Evolutionary conservation across 2,113 vertebrate genomes (phyloP).

Genomic region (Malaclemys terrapin): DNA sequence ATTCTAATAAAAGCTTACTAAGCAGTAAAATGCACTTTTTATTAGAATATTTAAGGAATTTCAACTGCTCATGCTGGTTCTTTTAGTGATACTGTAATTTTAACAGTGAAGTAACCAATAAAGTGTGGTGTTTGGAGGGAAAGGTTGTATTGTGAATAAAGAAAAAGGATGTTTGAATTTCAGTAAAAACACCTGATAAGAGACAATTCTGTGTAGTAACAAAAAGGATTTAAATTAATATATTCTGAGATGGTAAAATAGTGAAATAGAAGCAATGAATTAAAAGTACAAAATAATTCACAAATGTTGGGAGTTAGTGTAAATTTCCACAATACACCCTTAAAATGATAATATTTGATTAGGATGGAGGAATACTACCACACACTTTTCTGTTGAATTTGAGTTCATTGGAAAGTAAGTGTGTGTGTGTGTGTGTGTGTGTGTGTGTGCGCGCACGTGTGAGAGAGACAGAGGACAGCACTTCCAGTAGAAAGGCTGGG

Average conservation of each 20-base stretch:
- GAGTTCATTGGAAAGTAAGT: not conserved
- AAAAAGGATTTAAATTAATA: not conserved
- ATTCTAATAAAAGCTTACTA: not conserved
- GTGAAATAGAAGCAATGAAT: not conserved
- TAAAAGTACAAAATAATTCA: not conserved
- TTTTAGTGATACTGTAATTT: not conserved
- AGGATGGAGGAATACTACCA: not conserved
- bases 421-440: fast-evolving
- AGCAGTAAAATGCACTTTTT: not conserved
- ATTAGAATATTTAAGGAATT: not conserved
- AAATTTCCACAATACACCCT: not conserved
- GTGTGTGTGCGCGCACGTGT: fast-evolving
- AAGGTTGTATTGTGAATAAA: not conserved
- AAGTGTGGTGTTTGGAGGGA: not conserved
- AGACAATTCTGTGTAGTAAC: not conserved
- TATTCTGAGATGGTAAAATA: not conserved
- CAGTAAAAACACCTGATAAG: not conserved
- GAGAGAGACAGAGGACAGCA: not conserved
- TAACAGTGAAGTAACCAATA: not conserved
- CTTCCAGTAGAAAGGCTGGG: not conserved
- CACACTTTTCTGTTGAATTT: not conserved
- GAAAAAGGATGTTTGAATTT: not conserved
- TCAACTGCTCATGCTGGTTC: not conserved
- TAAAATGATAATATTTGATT: not conserved
- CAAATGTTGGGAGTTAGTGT: fast-evolving